Conservation (phyloP, 2,113 vertebrate species). For the Etheostoma spectabile region DNA sequence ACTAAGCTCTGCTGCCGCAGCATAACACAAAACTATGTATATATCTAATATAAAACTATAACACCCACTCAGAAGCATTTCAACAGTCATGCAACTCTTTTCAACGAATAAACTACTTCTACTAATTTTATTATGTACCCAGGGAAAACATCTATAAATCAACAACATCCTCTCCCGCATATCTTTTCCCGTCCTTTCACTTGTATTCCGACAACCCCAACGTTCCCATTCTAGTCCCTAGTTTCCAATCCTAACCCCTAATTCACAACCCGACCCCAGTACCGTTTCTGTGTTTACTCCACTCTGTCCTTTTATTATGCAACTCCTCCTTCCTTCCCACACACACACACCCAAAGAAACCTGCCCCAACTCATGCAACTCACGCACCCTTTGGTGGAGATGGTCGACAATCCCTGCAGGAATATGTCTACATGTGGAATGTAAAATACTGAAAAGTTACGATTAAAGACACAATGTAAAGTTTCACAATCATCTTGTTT, state of each 20-base stretch:
- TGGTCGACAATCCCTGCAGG: slow-evolving; percentile 71
- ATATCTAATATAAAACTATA: slow-evolving; percentile 15
- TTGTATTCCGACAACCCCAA: neutral
- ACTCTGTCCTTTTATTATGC: slow-evolving; percentile 11
- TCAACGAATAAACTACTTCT: neutral
- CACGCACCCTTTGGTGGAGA: slow-evolving; percentile 66
- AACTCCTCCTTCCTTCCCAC: neutral
- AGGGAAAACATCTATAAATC: slow-evolving; percentile 59
- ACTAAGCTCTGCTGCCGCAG: slow-evolving; percentile 34
- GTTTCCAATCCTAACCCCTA: neutral
- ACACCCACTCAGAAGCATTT: slow-evolving; percentile 27
- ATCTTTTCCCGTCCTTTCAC: neutral
- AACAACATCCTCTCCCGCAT: neutral
- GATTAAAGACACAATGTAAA: slow-evolving; percentile 67
- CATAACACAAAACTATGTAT: neutral
- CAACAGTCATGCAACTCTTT: slow-evolving; percentile 14
- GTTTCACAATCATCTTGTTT: slow-evolving; percentile 60
- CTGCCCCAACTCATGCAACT: slow-evolving; percentile 16
- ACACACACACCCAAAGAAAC: slow-evolving; percentile 3
- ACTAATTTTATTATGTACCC: slow-evolving; percentile 48
- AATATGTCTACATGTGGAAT: slow-evolving; percentile 78
- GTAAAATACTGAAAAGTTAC: slow-evolving; percentile 76
- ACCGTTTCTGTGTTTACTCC: slow-evolving; percentile 4
- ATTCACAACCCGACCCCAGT: neutral
- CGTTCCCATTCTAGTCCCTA: neutral